Evolutionary conservation across 2,797 vertebrate species (phyloP).

Genomic region (Pelobates cultripes): DNA sequence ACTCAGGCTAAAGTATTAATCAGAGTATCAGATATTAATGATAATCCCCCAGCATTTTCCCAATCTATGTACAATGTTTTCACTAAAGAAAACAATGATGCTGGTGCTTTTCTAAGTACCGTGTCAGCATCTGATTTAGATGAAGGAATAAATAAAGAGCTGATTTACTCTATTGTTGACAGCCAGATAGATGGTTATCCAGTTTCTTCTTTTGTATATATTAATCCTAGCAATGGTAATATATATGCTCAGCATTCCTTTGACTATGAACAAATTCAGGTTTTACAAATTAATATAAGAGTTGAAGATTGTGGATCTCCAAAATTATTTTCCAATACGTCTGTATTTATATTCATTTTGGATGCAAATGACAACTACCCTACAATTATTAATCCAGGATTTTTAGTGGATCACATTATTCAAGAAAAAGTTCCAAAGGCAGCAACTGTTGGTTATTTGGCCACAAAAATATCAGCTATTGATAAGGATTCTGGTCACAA

Average conservation of each 20-base stretch:
- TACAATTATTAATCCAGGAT: constrained; percentile 79
- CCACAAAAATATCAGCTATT: constrained; percentile 90
- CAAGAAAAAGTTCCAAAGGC: constrained; percentile 81
- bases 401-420: constrained; percentile 69
- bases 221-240: constrained; percentile 58
- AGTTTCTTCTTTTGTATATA: constrained; percentile 53
- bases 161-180: constrained; percentile 51
- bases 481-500: constrained; percentile 69
- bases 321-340: constrained; percentile 52
- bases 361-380: constrained; percentile 87
- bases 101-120: neutral
- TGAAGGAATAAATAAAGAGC: constrained; percentile 29
- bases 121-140: constrained; percentile 62
- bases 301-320: constrained; percentile 63
- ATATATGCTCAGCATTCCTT: constrained; percentile 53
- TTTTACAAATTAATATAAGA: constrained; percentile 64
- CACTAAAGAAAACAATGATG: constrained; percentile 18
- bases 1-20: constrained; percentile 61
- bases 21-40: constrained; percentile 67
- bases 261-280: constrained; percentile 65
- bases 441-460: constrained; percentile 79
- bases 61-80: constrained; percentile 36
- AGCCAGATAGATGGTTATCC: constrained; percentile 41
- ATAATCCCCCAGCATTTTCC: constrained; percentile 57
- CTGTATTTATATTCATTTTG: constrained; percentile 57